Evolutionary conservation across 2,888 invertebrate genomes (phyloP).

Genomic region (Allacma fusca): DNA sequence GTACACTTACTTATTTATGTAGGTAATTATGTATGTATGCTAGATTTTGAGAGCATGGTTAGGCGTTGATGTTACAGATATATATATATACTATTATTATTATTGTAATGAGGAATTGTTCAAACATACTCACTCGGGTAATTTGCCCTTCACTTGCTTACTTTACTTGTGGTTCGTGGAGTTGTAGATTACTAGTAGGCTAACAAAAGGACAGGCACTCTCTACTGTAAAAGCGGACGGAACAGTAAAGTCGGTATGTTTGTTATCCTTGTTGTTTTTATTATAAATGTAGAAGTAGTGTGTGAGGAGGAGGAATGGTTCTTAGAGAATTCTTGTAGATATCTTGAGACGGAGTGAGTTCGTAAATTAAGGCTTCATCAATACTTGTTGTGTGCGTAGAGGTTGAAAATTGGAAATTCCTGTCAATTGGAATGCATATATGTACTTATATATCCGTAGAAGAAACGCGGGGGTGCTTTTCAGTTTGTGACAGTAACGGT

Average conservation of each 20-base stretch:
- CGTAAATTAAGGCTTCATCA: background rate
- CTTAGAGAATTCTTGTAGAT: too few species aligned
- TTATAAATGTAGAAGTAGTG: background rate
- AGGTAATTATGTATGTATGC: too few species aligned
- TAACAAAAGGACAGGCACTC: background rate
- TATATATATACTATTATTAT: background rate
- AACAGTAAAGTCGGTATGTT: background rate
- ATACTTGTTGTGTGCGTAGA: background rate
- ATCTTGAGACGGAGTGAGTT: background rate
- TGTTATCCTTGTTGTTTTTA: background rate
- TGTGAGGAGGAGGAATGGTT: background rate
- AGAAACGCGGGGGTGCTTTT: slow-evolving; percentile 20
- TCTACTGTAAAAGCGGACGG: background rate
- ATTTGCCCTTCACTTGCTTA: background rate
- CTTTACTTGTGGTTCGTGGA: too few species aligned
- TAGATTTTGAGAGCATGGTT: too few species aligned
- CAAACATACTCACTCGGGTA: background rate
- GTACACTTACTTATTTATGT: too few species aligned
- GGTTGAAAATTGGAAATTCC: background rate
- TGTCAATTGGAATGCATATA: slow-evolving; percentile 14
- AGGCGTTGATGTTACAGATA: background rate
- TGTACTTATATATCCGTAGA: too few species aligned
- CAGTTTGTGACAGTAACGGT: slow-evolving; percentile 39
- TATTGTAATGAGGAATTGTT: background rate
- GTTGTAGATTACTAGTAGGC: background rate